Base-by-base conservation (phyloP, 2,797 vertebrate species). In the Oreortyx pictus region DNA sequence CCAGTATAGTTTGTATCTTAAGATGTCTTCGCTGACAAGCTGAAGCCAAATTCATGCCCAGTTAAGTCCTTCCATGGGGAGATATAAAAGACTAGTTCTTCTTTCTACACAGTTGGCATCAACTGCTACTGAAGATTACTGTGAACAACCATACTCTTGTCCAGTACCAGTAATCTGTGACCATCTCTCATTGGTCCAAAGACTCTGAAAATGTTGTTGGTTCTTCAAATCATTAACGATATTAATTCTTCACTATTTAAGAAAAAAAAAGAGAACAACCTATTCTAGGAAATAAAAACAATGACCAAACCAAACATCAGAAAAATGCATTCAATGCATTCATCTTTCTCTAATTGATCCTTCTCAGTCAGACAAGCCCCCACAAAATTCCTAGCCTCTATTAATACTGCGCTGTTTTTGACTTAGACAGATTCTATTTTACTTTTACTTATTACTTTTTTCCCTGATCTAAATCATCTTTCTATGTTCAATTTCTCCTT, bases 401-500 rank as follows among this genome's bases (percentile, higher is more conserved):
- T 94, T 91, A 92, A 80, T 74, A 82, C 29, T 80, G 24, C 39
- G 18, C 24, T 60, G 22, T 6, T 41, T 74, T 76, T 84, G 74
- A 78, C 25, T 41, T 41, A 14, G 39, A 41, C 39, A 5, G 6
- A 73, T 79, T 94, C 90, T 78, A 72, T 86, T 92, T 89, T 88
- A 54, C 43, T 89, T 94, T 86, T 74, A 64, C 35, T 74, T 85
- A 79, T 8, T 85, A 44, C 8, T 61, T 92, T 90, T 79, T 84
- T 7, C 68, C 49, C 60, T 66, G 20, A 49, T n/a, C 31, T 35
- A 89, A 89, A 89, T 90, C 10, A 77, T 49, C 19, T 52, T 75
- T 66, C 41, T 77, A 12, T 50, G 90, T 92, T 94, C 72, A 89
- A 64, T 74, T 87, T 84, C 29, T 52, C 77, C 72, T 67, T 23